phyloP scores from a whole-genome alignment of 2,797 vertebrate genomes.

The Calcarius lapponicus region DNA sequence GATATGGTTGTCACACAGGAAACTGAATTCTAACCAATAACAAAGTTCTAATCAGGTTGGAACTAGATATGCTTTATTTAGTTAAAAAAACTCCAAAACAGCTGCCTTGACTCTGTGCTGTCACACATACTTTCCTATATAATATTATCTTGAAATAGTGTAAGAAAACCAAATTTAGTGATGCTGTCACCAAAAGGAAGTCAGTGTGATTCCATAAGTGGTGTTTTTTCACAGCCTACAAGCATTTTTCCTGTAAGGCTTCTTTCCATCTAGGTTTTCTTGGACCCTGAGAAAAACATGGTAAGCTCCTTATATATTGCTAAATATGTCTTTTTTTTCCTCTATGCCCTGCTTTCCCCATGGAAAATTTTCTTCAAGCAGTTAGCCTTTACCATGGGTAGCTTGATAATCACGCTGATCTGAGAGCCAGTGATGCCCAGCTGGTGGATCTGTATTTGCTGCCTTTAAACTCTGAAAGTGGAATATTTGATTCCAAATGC shows the following conservation, averaged over 20 bases:
- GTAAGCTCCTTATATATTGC: neutral
- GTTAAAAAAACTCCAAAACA: neutral
- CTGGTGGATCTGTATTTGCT: neutral
- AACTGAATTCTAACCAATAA: neutral
- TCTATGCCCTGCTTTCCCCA: neutral
- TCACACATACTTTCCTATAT: neutral
- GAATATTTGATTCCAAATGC: neutral
- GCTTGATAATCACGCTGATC: neutral
- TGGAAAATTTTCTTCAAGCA: neutral
- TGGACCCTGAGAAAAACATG: neutral
- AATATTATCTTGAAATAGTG: neutral
- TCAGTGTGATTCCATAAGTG: neutral
- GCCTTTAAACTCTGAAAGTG: neutral
- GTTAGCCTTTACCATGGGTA: neutral
- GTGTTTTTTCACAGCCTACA: neutral
- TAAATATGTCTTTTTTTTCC: fast-evolving
- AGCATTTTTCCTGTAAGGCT: neutral
- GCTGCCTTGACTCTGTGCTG: neutral
- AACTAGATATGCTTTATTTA: neutral
- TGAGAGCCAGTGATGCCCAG: neutral
- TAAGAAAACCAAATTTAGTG: neutral
- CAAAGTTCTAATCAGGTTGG: neutral
- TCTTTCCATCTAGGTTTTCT: neutral
- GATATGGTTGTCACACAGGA: neutral
- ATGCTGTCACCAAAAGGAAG: neutral